phyloP scores from a whole-genome alignment of 2,113 vertebrate species.

The Aspidoscelis tigris region DNA sequence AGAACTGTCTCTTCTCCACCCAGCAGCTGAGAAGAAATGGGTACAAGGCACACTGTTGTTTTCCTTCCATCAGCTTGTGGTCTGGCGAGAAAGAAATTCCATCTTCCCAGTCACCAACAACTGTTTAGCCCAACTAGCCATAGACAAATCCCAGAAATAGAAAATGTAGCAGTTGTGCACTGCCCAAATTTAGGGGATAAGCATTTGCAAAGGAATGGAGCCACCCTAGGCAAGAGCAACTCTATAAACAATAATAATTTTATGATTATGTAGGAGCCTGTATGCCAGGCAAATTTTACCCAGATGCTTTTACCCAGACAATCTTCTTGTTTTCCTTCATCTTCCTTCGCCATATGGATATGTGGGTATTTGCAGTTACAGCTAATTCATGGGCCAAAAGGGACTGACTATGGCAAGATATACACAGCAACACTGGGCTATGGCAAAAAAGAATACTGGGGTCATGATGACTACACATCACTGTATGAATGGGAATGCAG shows the following conservation, averaged over 20 bases:
- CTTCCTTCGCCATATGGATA: too few relatives aligned
- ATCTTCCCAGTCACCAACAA: constrained; percentile 5
- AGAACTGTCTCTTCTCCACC: background rate
- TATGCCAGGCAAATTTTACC: background rate
- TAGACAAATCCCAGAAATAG: background rate
- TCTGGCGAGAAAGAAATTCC: constrained; percentile 26
- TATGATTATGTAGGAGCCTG: background rate
- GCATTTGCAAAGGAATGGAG: background rate
- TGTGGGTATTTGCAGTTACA: too few relatives aligned
- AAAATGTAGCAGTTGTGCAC: background rate
- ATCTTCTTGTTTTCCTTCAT: too few relatives aligned
- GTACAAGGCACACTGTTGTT: background rate
- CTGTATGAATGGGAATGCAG: too few relatives aligned
- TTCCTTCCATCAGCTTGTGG: constrained; percentile 14
- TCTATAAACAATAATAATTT: background rate
- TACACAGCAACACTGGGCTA: too few relatives aligned
- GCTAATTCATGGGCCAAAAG: too few relatives aligned
- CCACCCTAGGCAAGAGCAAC: background rate
- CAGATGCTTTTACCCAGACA: too few relatives aligned
- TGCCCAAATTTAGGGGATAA: background rate
- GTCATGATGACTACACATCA: too few relatives aligned
- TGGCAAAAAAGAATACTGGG: too few relatives aligned
- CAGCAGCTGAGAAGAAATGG: background rate
- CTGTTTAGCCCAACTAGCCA: background rate
- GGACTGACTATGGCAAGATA: too few relatives aligned